These are phyloP conservation scores for Drosophila lacertosa DNA, from an alignment of 1,140 invertebrate species.

Conservation along the genomic window DNA sequence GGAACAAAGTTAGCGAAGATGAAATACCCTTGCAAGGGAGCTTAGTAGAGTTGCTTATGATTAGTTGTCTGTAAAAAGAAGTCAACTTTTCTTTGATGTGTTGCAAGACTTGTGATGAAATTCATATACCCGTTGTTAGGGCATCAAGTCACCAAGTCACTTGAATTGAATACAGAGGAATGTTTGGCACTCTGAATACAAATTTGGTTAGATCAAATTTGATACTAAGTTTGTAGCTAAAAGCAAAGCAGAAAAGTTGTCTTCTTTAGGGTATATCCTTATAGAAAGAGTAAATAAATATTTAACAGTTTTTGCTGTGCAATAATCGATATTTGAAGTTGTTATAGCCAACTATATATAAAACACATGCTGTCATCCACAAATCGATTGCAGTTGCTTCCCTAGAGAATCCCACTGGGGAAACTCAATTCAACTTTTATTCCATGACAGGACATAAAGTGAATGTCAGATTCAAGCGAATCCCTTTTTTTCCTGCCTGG, in stretches of 20 bases:
- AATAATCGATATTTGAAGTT: background rate
- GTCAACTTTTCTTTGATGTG: background rate
- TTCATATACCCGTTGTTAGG: background rate
- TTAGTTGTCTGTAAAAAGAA: no score
- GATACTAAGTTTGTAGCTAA: no score
- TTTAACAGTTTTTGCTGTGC: background rate
- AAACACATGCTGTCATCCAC: background rate
- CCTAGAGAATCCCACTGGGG: conserved; percentile 30
- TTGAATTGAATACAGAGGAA: background rate
- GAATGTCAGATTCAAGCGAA: conserved; percentile 56
- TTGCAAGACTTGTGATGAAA: background rate
- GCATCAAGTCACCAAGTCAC: background rate
- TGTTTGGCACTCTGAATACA: conserved; percentile 2
- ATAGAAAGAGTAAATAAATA: no score
- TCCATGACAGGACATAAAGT: conserved; percentile 38
- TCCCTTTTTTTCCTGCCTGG: conserved; percentile 14
- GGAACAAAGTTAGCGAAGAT: background rate
- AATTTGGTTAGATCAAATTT: background rate
- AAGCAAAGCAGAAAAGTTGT: no score
- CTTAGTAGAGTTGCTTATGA: no score
- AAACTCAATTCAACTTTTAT: conserved; percentile 67
- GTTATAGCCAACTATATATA: no score
- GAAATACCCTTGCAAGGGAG: background rate
- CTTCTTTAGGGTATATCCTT: no score
- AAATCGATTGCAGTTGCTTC: conserved; percentile 30